Evolutionary conservation across 1,140 invertebrate species (phyloP).

Genomic region (Armadillidium nasatum): DNA sequence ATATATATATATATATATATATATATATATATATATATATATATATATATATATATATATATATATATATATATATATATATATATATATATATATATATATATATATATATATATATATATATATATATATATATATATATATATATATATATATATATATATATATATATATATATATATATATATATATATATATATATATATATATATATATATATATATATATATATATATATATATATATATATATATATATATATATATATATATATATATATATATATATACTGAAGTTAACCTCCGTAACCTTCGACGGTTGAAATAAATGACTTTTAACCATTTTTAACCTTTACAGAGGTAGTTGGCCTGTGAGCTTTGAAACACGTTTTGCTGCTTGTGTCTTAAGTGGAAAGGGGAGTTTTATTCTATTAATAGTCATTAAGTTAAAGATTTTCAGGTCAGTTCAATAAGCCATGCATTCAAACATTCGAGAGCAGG

Average conservation of each 20-base stretch:
- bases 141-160: neutral
- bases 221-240: constrained; percentile 24
- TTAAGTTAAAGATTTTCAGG: no score
- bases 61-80: neutral
- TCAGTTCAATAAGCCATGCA: no score
- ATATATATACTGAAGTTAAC: no score
- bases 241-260: neutral
- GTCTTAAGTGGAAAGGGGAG: no score
- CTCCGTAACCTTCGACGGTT: no score
- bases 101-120: neutral
- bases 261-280: neutral
- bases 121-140: neutral
- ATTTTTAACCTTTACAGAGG: no score
- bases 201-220: constrained; percentile 21
- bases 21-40: constrained; percentile 24
- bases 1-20: constrained; percentile 10
- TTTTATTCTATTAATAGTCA: no score
- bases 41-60: constrained; percentile 19
- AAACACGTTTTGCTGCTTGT: no score
- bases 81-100: neutral
- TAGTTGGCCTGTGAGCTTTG: no score
- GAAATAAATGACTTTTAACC: no score
- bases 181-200: constrained; percentile 10
- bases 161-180: constrained; percentile 11
- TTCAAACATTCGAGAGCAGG: no score